A percentile compares a stretch with the other conserved stretches of the same genome.
Evolutionary conservation across 2,888 invertebrate genomes (phyloP).

Genomic region (Hypena proboscidalis): DNA sequence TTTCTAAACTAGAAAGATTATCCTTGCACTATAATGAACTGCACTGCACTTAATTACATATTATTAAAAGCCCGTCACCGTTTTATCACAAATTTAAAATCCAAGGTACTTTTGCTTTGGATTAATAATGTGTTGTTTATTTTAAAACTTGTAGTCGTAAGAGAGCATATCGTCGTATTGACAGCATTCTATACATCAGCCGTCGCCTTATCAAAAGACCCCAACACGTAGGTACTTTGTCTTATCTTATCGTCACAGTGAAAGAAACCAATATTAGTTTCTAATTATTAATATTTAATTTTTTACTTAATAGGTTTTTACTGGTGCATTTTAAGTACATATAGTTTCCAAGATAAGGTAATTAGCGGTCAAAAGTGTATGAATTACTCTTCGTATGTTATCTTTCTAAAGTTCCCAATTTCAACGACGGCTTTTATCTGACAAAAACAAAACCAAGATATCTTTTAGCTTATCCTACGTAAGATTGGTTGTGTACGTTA

Average conservation of each 20-base stretch:
- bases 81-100: conserved; percentile 20
- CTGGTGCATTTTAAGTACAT: too few species aligned
- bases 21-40: conserved; percentile 27
- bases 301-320: too few species aligned
- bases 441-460: too few species aligned
- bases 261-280: conserved; percentile 59
- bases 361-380: too few species aligned
- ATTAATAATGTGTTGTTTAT: conserved; percentile 40
- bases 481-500: too few species aligned
- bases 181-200: conserved; percentile 69
- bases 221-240: conserved; percentile 70
- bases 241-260: conserved; percentile 75
- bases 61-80: conserved; percentile 16
- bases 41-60: conserved; percentile 35
- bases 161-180: conserved; percentile 73
- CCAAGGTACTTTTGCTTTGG: conserved; percentile 22
- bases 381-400: too few species aligned
- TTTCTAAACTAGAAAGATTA: conserved; percentile 46
- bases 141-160: conserved; percentile 48
- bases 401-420: too few species aligned
- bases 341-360: too few species aligned
- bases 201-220: conserved; percentile 69
- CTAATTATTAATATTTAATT: too few species aligned
- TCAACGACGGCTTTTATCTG: too few species aligned
- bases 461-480: too few species aligned